Conservation (phyloP, 2,888 invertebrate genomes). For the Oscheius sp. region DNA sequence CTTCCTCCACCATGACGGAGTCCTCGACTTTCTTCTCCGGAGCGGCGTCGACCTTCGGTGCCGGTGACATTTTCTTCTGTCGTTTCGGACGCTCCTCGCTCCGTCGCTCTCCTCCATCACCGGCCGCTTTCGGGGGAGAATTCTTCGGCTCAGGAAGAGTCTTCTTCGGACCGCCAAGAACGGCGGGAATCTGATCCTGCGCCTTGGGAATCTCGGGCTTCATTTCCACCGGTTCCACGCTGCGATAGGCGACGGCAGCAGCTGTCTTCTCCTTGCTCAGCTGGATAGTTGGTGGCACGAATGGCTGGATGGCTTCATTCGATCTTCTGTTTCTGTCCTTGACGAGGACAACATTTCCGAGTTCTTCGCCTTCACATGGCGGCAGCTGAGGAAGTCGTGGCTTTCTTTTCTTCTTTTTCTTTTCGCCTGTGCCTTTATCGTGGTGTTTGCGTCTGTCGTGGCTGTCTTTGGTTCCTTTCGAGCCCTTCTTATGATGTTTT, state of each 20-base stretch:
- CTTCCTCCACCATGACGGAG: neutral
- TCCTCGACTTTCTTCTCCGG: neutral
- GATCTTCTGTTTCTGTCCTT: conserved; percentile 16
- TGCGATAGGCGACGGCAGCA: conserved; percentile 7
- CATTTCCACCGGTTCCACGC: too few relatives aligned
- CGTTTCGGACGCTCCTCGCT: neutral
- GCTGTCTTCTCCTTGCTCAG: neutral
- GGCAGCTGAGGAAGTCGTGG: neutral
- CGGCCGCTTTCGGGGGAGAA: neutral
- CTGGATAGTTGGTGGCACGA: too few relatives aligned
- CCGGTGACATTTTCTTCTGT: neutral
- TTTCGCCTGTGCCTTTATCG: neutral
- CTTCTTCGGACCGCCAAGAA: neutral
- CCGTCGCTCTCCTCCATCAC: neutral
- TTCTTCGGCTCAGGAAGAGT: neutral
- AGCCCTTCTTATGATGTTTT: neutral
- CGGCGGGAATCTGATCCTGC: neutral
- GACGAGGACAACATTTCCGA: conserved; percentile 20
- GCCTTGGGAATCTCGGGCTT: neutral
- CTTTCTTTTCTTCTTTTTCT: neutral
- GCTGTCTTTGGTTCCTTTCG: neutral
- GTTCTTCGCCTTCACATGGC: conserved; percentile 3
- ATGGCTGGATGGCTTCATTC: neutral
- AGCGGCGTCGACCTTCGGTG: too few relatives aligned
- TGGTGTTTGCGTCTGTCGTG: too few relatives aligned